Evolutionary conservation across 2,113 vertebrate species (phyloP).

Genomic region (Notarius quadriscutis): DNA sequence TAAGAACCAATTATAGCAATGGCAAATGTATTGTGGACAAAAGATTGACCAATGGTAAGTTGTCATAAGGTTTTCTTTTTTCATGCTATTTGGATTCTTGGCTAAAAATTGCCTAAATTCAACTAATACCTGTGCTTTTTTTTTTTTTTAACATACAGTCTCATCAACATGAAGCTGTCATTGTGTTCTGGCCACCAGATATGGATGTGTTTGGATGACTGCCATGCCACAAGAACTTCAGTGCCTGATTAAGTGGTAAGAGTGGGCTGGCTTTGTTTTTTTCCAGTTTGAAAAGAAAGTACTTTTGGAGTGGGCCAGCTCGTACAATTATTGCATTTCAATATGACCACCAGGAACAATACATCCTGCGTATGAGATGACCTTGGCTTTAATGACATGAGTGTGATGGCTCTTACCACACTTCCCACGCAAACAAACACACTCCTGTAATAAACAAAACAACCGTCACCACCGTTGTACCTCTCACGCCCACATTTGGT

Average conservation of each 20-base stretch:
- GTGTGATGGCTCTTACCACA: neutral
- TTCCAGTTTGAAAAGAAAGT: neutral
- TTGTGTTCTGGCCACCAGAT: neutral
- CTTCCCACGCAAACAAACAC: slow-evolving; percentile 8
- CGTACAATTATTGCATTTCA: slow-evolving; percentile 1
- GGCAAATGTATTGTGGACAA: neutral
- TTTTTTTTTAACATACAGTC: neutral
- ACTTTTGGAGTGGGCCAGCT: slow-evolving; percentile 9
- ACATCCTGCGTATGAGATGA: neutral
- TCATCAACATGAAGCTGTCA: neutral
- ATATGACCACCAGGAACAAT: slow-evolving; percentile 13
- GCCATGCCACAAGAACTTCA: slow-evolving; percentile 21
- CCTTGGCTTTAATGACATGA: slow-evolving; percentile 15
- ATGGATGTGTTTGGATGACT: neutral
- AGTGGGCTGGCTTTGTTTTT: slow-evolving; percentile 24
- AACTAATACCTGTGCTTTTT: neutral
- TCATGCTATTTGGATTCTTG: too few relatives aligned
- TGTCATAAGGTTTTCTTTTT: neutral
- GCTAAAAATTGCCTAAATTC: neutral
- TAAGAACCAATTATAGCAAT: neutral
- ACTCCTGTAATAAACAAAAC: slow-evolving; percentile 8
- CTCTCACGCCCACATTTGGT: neutral
- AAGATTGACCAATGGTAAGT: neutral
- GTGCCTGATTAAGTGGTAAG: neutral
- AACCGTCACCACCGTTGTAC: neutral